Conservation (phyloP, 2,113 vertebrate genomes). For the Antidorcas marsupialis region DNA sequence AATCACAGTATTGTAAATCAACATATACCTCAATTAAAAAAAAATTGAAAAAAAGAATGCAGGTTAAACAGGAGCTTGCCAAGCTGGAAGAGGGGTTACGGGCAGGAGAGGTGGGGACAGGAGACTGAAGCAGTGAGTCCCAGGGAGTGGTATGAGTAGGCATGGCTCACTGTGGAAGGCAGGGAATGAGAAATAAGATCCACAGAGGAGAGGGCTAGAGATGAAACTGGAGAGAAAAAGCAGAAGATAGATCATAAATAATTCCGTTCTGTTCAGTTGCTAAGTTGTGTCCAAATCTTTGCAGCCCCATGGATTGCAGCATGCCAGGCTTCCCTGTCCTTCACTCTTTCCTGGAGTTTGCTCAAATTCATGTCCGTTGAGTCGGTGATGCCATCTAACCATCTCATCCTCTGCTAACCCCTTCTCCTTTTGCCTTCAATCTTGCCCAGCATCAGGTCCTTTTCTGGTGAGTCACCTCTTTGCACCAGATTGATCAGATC, state of each 20-base stretch:
- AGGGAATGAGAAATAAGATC: background rate
- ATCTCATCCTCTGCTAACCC: background rate
- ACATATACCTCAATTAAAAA: background rate
- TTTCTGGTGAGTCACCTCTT: background rate
- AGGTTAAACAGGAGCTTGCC: background rate
- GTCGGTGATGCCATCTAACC: background rate
- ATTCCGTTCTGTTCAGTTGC: background rate
- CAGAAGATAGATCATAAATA: background rate
- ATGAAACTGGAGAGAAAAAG: background rate
- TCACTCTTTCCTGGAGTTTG: background rate
- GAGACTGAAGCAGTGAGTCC: background rate
- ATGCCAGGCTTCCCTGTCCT: background rate
- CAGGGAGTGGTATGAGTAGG: no score
- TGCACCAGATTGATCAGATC: background rate
- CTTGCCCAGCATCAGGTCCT: background rate
- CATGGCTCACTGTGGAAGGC: background rate
- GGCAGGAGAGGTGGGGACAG: fast-evolving
- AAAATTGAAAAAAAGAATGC: background rate
- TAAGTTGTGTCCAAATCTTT: background rate
- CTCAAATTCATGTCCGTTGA: background rate
- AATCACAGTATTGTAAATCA: background rate
- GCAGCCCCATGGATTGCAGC: background rate
- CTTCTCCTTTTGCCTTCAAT: background rate
- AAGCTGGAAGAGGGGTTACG: no score
- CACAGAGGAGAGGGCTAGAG: background rate